These are phyloP conservation scores for Ectemnius cavifrons DNA, from an alignment of 2,888 invertebrate genomes.

Conservation along the genomic window DNA sequence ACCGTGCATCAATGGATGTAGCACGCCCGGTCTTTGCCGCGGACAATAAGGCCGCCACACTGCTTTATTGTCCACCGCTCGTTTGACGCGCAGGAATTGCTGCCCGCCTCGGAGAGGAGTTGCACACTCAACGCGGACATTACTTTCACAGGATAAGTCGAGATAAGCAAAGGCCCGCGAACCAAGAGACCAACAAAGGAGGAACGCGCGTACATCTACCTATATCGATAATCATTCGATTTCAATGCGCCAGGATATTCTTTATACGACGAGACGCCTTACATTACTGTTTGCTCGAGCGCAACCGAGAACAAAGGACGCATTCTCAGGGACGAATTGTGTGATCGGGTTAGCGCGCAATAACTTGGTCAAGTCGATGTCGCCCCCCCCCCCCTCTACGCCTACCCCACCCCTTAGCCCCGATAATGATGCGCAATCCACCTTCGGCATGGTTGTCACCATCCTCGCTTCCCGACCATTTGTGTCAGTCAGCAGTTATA, in stretches of 20 bases:
- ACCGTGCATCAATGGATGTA: slow-evolving; percentile 35
- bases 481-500: slow-evolving; percentile 31
- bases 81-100: slow-evolving; percentile 37
- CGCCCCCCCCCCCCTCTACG: too few species aligned
- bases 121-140: slow-evolving; percentile 39
- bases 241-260: slow-evolving; percentile 52
- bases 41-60: slow-evolving; percentile 49
- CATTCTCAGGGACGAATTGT: slow-evolving; percentile 55
- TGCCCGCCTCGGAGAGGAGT: slow-evolving; percentile 26
- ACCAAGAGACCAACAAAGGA: slow-evolving; percentile 44
- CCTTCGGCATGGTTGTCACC: slow-evolving; percentile 16
- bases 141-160: slow-evolving; percentile 48
- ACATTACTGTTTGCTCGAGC: slow-evolving; percentile 50
- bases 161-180: slow-evolving; percentile 41
- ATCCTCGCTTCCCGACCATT: not conserved
- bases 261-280: slow-evolving; percentile 42
- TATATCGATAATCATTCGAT: slow-evolving; percentile 57
- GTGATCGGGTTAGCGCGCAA: slow-evolving; percentile 46
- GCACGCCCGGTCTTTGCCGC: slow-evolving; percentile 50
- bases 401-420: too few species aligned
- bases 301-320: slow-evolving; percentile 59
- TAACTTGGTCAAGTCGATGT: slow-evolving; percentile 51
- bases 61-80: slow-evolving; percentile 52
- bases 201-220: slow-evolving; percentile 27
- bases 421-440: slow-evolving; percentile 45